These are phyloP conservation scores for Sakesphorus luctuosus DNA, from an alignment of 2,113 vertebrate species.

Conservation along the genomic window DNA sequence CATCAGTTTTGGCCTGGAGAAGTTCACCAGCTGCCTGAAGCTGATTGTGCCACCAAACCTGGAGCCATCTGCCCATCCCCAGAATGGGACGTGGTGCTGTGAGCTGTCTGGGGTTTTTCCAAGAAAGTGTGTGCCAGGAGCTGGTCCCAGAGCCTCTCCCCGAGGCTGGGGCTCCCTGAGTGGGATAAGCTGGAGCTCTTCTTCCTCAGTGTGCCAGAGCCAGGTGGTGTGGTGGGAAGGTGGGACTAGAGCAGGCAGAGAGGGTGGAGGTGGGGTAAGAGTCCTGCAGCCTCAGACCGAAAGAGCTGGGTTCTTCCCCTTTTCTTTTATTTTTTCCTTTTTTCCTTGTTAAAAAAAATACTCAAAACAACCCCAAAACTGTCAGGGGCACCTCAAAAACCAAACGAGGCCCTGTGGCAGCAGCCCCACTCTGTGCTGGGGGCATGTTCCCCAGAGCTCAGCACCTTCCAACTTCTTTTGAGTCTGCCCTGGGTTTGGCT, in stretches of 20 bases:
- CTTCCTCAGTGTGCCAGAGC: background rate
- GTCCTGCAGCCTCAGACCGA: conserved; percentile 76
- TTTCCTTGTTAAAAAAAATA: conserved; percentile 14
- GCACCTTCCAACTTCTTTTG: conserved; percentile 52
- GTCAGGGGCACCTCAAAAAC: conserved; percentile 50
- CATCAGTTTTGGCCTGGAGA: background rate
- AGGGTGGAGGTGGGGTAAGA: conserved; percentile 54
- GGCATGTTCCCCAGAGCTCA: conserved; percentile 8
- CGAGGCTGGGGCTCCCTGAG: background rate
- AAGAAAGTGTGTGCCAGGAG: background rate
- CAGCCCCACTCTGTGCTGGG: background rate
- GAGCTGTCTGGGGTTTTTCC: background rate
- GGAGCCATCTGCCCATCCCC: background rate
- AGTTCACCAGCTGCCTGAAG: background rate
- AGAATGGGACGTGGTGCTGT: background rate
- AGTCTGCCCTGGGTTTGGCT: conserved; percentile 80
- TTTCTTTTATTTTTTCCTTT: background rate
- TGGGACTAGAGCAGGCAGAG: conserved; percentile 13
- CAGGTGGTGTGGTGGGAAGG: background rate
- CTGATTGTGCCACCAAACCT: background rate
- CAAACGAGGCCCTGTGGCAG: conserved; percentile 4
- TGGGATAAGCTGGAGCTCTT: background rate
- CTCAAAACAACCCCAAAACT: background rate
- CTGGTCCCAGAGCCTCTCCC: background rate
- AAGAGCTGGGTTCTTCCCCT: conserved; percentile 85